These are phyloP conservation scores for Nemapogon koenigi DNA, from an alignment of 2,888 invertebrate species.

Conservation along the genomic window DNA sequence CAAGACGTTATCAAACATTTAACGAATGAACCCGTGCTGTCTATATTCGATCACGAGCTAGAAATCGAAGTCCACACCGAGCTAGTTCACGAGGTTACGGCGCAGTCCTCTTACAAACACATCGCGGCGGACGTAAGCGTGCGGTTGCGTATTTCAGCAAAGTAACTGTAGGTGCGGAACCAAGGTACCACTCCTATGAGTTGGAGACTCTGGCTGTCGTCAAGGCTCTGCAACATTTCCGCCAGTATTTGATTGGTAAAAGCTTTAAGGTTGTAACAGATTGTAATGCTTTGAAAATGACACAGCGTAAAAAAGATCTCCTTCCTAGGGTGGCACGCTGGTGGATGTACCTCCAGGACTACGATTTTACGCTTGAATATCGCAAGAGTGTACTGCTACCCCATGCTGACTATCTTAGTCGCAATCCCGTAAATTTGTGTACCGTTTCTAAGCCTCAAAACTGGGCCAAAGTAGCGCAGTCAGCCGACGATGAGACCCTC, in stretches of 20 bases:
- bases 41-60: conserved; percentile 3
- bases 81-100: conserved; percentile 6
- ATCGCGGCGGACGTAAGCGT: not conserved
- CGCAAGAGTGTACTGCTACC: conserved; percentile 14
- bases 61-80: conserved; percentile 9
- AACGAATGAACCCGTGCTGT: conserved; percentile 2
- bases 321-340: conserved; percentile 17
- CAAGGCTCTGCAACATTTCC: conserved; percentile 10
- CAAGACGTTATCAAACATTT: not conserved
- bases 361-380: conserved; percentile 14
- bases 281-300: conserved; percentile 15
- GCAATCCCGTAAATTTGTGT: conserved; percentile 3
- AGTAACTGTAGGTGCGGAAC: conserved; percentile 13
- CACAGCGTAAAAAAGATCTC: conserved; percentile 16
- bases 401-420: conserved; percentile 13
- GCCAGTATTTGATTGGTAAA: conserved; percentile 10
- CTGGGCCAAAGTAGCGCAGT: conserved; percentile 18
- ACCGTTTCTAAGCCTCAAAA: conserved; percentile 13
- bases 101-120: conserved; percentile 3
- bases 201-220: conserved; percentile 13
- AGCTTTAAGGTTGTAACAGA: conserved; percentile 11
- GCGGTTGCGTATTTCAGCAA: conserved; percentile 9
- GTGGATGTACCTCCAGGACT: conserved; percentile 16
- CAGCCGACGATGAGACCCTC: conserved; percentile 19
- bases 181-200: too few species aligned